Evolutionary conservation across 30 jellyfish, hydroid and myxozoan species (phyloP), one percentile per base, ranked within the genome.

Genomic region (Aurelia sp.): DNA sequence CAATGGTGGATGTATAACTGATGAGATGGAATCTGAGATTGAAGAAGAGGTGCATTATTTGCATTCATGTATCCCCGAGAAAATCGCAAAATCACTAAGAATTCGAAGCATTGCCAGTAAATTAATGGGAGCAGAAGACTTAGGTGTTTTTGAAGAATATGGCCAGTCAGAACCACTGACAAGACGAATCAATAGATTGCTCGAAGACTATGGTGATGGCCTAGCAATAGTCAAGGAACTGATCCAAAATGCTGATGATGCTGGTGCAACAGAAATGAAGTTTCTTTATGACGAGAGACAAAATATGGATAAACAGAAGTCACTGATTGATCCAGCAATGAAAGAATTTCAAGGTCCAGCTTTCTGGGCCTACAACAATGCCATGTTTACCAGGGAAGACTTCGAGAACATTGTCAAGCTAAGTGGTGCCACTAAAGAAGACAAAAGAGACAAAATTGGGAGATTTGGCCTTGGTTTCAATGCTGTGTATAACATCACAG

Each of bases 241-340:
- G 4, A 70, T 92, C 19, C 98, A 92, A 74, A 92, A 92, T 85
- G 98, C 98, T 4, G 98, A 92, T 70, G 98, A 92, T 80, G 97
- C 98, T 48, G 91, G 91, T 31, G 98, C 98, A 18, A 67, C 57
- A 13, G 78, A 61, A 50, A 91, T 92, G 20, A 63, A 61, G 33
- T 68, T 92, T 12, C 87, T 92, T 30, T 86, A 79, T 82, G 98
- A 92, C 60, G 89, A 80, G 50, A 71, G 98, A 38, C 61, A 51
- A 51, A 91, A 91, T 62, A 20, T 44, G 35, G 83, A 76, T 50
- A 69, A 69, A 31, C 62, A 64, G 19, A 44, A 44, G n/a, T 21
- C 53, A 4, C 63, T 92, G 51, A 62, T 86, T 24, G 94, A 80
- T 53, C 65, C 76, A 10, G 97, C 88, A 52, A 86, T 86, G 98